Conservation (phyloP, 2,797 vertebrate genomes). For the Podarcis siculus region DNA sequence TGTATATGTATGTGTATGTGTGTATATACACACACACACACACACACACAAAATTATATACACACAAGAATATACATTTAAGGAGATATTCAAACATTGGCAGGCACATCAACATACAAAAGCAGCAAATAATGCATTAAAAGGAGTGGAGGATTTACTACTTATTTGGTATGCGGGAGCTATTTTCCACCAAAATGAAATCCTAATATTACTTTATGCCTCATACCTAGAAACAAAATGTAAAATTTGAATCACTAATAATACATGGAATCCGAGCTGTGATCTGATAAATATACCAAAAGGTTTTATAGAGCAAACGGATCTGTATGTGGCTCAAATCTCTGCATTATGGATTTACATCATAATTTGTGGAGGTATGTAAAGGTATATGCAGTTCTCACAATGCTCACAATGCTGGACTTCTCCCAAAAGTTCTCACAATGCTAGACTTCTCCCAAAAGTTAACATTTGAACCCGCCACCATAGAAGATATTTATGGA, state of each 20-base stretch:
- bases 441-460: not conserved
- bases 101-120: not conserved
- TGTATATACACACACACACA: not conserved
- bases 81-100: constrained; percentile 19
- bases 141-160: not conserved
- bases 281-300: not conserved
- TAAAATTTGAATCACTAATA: not conserved
- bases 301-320: not conserved
- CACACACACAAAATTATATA: not conserved
- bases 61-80: constrained; percentile 6
- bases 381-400: not conserved
- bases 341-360: not conserved
- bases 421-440: not conserved
- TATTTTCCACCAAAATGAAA: not conserved
- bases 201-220: not conserved
- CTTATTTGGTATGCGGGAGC: not conserved
- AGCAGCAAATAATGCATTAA: not conserved
- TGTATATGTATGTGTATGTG: not conserved
- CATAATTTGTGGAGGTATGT: not conserved
- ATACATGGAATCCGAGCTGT: not conserved
- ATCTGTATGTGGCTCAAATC: not conserved
- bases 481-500: not conserved
- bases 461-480: not conserved
- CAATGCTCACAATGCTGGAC: not conserved
- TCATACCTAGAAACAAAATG: not conserved